Evolutionary conservation across 2,888 invertebrate species (phyloP).

Genomic region (Thumatha senex): DNA sequence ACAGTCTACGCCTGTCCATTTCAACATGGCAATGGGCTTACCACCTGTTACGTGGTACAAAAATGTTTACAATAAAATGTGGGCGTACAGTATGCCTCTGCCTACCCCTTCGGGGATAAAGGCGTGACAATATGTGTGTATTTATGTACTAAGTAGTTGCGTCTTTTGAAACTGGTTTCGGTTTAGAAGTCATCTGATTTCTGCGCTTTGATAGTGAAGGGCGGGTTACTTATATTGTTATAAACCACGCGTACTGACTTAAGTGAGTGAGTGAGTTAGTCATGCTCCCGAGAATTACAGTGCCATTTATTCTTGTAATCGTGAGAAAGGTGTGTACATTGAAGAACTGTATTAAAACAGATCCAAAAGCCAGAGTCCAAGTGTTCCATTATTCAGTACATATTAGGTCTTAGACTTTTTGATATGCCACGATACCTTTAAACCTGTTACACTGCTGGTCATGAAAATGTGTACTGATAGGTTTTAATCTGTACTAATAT

Average conservation of each 20-base stretch:
- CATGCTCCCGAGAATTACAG: constrained; percentile 1
- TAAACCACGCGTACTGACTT: not conserved
- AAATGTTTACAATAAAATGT: too few species aligned
- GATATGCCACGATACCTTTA: constrained; percentile 46
- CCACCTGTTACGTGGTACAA: too few species aligned
- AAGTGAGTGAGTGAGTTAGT: constrained; percentile 2
- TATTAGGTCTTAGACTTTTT: constrained; percentile 24
- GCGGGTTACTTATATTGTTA: not conserved
- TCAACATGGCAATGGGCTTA: too few species aligned
- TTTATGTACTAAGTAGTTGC: too few species aligned
- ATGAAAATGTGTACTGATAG: constrained; percentile 17
- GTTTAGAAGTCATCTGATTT: too few species aligned
- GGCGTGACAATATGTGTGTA: too few species aligned
- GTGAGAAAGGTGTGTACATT: constrained; percentile 6
- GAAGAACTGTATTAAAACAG: not conserved
- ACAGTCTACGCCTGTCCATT: too few species aligned
- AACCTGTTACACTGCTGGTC: constrained; percentile 32
- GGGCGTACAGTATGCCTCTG: too few species aligned
- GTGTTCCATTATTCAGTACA: constrained; percentile 39
- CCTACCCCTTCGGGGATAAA: too few species aligned
- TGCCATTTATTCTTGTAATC: constrained; percentile 5
- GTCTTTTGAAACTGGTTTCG: too few species aligned
- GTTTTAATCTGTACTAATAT: not conserved
- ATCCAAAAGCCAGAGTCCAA: constrained; percentile 6
- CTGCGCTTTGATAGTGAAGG: too few species aligned